A percentile compares a stretch with the other conserved stretches of the same genome.
Evolutionary conservation across 1,140 invertebrate species (phyloP).

Genomic region (Eciton burchellii): DNA sequence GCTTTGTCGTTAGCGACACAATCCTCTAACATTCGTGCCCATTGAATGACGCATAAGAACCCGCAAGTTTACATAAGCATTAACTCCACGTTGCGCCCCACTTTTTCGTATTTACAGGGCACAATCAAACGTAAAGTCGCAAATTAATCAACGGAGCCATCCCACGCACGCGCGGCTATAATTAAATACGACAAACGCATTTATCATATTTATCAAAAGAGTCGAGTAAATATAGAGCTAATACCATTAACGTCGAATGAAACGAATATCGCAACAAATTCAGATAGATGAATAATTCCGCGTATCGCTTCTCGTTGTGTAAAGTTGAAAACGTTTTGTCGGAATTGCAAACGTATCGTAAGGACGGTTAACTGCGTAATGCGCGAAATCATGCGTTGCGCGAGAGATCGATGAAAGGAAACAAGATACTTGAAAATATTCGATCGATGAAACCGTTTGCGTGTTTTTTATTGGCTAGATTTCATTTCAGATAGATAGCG

Average conservation of each 20-base stretch:
- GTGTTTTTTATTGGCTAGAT: conserved; percentile 28
- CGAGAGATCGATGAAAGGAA: conserved; percentile 21
- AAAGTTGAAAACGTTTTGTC: conserved; percentile 34
- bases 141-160: conserved; percentile 34
- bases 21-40: background rate
- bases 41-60: background rate
- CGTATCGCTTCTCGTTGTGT: background rate
- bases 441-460: conserved; percentile 17
- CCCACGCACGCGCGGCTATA: background rate
- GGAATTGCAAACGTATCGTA: conserved; percentile 2
- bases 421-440: conserved; percentile 36
- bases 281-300: conserved; percentile 27
- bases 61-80: background rate
- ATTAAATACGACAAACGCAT: conserved; percentile 30
- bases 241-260: conserved; percentile 8
- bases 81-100: background rate
- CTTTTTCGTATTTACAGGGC: conserved; percentile 1
- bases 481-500: conserved; percentile 9
- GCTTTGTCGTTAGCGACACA: background rate
- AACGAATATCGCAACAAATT: conserved; percentile 31
- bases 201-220: conserved; percentile 14
- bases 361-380: background rate
- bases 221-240: conserved; percentile 37
- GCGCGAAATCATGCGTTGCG: background rate
- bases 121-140: conserved; percentile 17